Conservation (phyloP, 1,140 invertebrate genomes). For the Caenorhabditis remanei region DNA sequence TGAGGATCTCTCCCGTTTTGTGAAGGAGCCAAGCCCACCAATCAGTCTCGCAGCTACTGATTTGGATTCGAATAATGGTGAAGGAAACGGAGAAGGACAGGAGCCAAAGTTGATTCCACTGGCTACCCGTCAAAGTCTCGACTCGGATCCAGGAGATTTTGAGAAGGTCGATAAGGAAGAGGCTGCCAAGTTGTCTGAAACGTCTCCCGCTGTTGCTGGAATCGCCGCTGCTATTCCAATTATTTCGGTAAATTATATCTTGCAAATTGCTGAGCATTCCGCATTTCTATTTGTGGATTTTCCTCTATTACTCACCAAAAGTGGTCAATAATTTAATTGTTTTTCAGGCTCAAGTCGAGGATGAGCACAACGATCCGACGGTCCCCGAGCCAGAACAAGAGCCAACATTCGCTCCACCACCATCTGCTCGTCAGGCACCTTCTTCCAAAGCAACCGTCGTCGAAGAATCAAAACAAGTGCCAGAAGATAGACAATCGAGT, state of each 20-base stretch:
- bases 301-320: too few relatives aligned
- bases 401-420: slow-evolving; percentile 15
- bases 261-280: not conserved
- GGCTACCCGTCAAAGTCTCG: slow-evolving; percentile 24
- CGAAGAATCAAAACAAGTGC: slow-evolving; percentile 40
- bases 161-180: slow-evolving; percentile 43
- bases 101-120: slow-evolving; percentile 31
- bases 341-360: slow-evolving; percentile 19
- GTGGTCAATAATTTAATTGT: too few relatives aligned
- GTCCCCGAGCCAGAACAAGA: not conserved
- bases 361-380: slow-evolving; percentile 19
- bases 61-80: slow-evolving; percentile 43
- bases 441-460: slow-evolving; percentile 18
- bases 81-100: slow-evolving; percentile 18
- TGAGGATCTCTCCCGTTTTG: slow-evolving; percentile 35
- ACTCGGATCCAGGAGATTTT: slow-evolving; percentile 46
- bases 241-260: slow-evolving; percentile 9
- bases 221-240: slow-evolving; percentile 30
- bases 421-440: not conserved
- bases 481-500: slow-evolving; percentile 26
- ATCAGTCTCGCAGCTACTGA: slow-evolving; percentile 38
- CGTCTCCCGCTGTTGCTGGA: slow-evolving; percentile 39
- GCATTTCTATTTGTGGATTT: too few relatives aligned
- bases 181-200: slow-evolving; percentile 23
- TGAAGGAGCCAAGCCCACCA: slow-evolving; percentile 43